phyloP scores from a whole-genome alignment of 2,113 vertebrate genomes.

The Pachypanchax playfairii region DNA sequence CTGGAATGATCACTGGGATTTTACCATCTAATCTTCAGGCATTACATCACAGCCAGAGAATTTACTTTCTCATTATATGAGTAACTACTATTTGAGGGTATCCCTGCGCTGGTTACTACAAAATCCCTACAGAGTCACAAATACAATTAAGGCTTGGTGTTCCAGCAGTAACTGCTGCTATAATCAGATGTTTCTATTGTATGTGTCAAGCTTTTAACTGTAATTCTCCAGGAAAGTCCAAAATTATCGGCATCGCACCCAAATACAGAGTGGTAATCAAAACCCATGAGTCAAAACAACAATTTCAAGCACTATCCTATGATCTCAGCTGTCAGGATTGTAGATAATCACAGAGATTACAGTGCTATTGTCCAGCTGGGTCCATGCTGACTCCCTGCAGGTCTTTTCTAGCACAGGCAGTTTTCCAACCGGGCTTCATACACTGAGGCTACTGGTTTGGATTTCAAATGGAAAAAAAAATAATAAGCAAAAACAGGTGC shows the following conservation, averaged over 20 bases:
- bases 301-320: not conserved
- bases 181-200: not conserved
- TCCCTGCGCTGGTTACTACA: conserved; percentile 3
- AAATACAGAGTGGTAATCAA: not conserved
- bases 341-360: conserved; percentile 15
- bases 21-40: conserved; percentile 50
- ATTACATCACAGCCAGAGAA: conserved; percentile 40
- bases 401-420: not conserved
- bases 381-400: conserved; percentile 23
- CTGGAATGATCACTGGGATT: conserved; percentile 48
- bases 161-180: conserved; percentile 1
- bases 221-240: not conserved
- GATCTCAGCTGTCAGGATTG: conserved; percentile 15
- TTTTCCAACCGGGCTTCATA: not conserved
- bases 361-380: conserved; percentile 38
- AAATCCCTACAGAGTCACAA: not conserved
- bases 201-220: not conserved
- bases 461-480: not conserved
- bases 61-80: conserved; percentile 21
- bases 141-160: conserved; percentile 1
- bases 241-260: not conserved
- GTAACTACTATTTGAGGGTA: conserved; percentile 24
- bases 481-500: not conserved
- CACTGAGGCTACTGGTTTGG: not conserved
- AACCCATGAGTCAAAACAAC: not conserved